Evolutionary conservation across 1,140 invertebrate genomes (phyloP), one percentile per base, ranked within the genome.

Genomic region (Ostrea denselamellosa): DNA sequence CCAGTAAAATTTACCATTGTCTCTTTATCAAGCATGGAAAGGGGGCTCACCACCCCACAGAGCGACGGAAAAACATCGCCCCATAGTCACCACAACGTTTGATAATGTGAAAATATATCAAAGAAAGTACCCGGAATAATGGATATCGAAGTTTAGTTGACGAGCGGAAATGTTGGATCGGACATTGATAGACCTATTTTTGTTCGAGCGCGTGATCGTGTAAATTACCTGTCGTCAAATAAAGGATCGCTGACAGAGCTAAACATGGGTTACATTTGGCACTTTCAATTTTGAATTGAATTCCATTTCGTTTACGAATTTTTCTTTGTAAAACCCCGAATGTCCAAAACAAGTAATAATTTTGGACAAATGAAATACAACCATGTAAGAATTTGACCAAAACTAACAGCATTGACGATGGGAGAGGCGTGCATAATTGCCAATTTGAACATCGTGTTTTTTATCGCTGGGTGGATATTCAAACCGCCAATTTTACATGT

Each of bases 171-270:
- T 83, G 52, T 54, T 54, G 52, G 44, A 77, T 28, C 68, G 68
- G 68, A 77, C 68, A 77, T 77, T 77, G 28, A 77, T 77, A 77
- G 68, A 77, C 68, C 28, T 28, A 77, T 25, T 77, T 77, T 77
- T 77, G 68, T 77, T 25, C 22, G 44, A 52, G 51, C 53, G 19
- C 53, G 44, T 62, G 77, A 68, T 87, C 83, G 77, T 87, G 89
- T 88, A 88, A 90, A 88, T 90, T 88, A 88, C 86, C 85, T 90
- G 87, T 90, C 87, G 86, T 28, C 34, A 34, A 52, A 86, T 85
- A 90, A 88, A 86, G 85, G 71, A 86, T 68, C 54, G 82, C 85
- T 90, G 86, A 90, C 89, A 88, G 62, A 71, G n/a, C 77, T 85
- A 88, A 88, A 85, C 65, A 90, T 83, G 4, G 82, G 87, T 62